Evolutionary conservation across 2,888 invertebrate species (phyloP), one percentile per base, ranked within the genome.

Genomic region (Eupithecia vulgata): DNA sequence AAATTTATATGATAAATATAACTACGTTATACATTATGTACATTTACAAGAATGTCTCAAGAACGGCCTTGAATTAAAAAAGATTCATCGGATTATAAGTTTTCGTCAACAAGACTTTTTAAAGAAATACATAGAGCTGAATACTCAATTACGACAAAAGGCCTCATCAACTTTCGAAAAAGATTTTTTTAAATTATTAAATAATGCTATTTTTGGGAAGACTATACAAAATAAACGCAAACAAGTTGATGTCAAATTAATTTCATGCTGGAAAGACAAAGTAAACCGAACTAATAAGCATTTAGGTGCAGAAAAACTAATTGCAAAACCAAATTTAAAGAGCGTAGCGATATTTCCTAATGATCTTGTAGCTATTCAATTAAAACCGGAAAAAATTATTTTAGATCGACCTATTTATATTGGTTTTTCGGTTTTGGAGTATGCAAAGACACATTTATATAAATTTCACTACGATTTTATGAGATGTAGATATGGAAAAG

Each of bases 371-470:
- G 71, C 73, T 4, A 35, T 73, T 40, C 71, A 77, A 37, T 67
- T 77, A 21, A 37, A 68, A 13, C 64, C 40, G 21, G 71, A 68
- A 30, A 73, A 72, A 72, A n/a, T 75, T 35, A 5, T 25, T 17
- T 61, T 73, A 21, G 45, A 75, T n/a, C 68, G 74, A 68, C 77
- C 75, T 1, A 77, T 75, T 21, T 75, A 77, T 37, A 62, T 77
- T 5, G 77, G 77, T 1, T 77, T 77, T 45, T 17, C 48, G 1
- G 71, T 75, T 37, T 48, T 77, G 34, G 75, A 77, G n/a, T 42
- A 71, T 30, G 68, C 68, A 12, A 75, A 72, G 64, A 4, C 25
- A 45, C 66, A 64, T 34, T 40, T 75, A 48, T 75, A 72, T 57
- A 52, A 76, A 0, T 74, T 72, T n/a, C 71, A 71, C 35, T 73